Conservation (phyloP, 2,113 vertebrate genomes). For the Pollimyrus isidori region DNA sequence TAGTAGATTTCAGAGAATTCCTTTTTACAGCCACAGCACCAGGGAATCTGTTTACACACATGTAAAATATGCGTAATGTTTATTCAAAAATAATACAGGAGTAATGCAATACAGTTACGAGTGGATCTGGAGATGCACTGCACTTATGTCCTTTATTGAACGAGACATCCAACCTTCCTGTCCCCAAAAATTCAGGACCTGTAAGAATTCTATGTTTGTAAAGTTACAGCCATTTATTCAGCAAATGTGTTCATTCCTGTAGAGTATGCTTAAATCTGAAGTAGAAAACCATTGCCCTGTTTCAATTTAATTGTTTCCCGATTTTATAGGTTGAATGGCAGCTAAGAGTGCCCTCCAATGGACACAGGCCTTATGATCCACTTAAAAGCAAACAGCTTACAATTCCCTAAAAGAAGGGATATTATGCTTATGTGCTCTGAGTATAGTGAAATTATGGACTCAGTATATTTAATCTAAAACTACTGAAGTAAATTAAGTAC, state of each 20-base stretch:
- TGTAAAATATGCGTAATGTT: not conserved
- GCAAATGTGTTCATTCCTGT: not conserved
- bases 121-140: not conserved
- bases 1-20: not conserved
- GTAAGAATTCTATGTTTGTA: not conserved
- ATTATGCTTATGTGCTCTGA: not conserved
- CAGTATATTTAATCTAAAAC: not conserved
- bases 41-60: constrained; percentile 70
- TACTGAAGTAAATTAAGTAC: not conserved
- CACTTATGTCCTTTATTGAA: not conserved
- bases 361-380: not conserved
- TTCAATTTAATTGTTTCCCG: not conserved
- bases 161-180: not conserved
- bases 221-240: not conserved
- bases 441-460: not conserved
- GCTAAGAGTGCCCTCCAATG: constrained; percentile 15
- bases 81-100: not conserved
- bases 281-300: not conserved
- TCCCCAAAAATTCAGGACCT: not conserved
- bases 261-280: not conserved
- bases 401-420: not conserved
- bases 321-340: not conserved
- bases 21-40: constrained; percentile 43
- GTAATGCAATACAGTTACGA: not conserved
- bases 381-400: too few relatives aligned